phyloP scores from a whole-genome alignment of 2,888 invertebrate species.

The Hirtodrosophila trivittata region DNA sequence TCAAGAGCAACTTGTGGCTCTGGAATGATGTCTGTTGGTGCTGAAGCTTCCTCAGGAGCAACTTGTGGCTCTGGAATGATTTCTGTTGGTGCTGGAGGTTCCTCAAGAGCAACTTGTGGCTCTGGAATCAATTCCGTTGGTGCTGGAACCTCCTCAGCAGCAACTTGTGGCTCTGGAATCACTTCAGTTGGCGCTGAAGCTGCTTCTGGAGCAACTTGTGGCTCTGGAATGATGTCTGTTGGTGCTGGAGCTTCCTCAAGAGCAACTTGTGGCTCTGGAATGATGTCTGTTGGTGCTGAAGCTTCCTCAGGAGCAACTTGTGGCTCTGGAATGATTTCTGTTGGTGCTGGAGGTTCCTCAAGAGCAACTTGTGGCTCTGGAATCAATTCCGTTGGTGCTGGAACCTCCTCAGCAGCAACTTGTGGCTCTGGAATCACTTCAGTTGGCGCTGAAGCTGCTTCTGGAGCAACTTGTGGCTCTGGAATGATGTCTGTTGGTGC shows the following conservation, averaged over 20 bases:
- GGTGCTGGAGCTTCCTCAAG: not conserved
- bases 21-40: not conserved
- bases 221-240: too few species aligned
- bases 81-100: not conserved
- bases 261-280: not conserved
- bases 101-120: not conserved
- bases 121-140: not conserved
- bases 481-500: too few species aligned
- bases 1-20: not conserved
- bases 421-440: too few species aligned
- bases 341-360: not conserved
- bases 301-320: not conserved
- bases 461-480: too few species aligned
- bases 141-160: not conserved
- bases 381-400: too few species aligned
- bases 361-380: too few species aligned
- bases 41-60: not conserved
- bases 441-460: too few species aligned
- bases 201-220: not conserved
- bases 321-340: not conserved
- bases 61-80: not conserved
- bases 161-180: not conserved
- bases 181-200: not conserved
- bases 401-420: too few species aligned
- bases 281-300: not conserved